Base-by-base conservation (phyloP, 1,140 invertebrate genomes). In the Sogatella furcifera region DNA sequence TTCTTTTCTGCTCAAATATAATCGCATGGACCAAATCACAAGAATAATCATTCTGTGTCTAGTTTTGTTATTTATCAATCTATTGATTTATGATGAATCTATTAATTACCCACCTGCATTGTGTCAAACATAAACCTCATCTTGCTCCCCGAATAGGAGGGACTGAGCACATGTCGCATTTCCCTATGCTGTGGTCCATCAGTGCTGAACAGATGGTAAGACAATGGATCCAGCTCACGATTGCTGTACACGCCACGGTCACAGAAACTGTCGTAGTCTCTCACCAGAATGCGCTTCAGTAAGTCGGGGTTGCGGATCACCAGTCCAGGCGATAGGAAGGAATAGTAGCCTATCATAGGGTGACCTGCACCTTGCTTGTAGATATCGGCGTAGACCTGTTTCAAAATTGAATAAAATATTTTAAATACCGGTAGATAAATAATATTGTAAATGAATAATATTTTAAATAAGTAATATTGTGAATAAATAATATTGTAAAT, bases 71-170 rank as follows among this genome's bases (percentile, higher is more conserved):
- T 28, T 28, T 4, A 28, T 28, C 24, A 28, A 2, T 28, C 6
- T 6, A 28, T 6, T 28, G 24, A 6, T 2, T 28, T 28, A 28
- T n/a, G 24, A 28, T 2, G 2, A 28, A 6, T 28, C 2, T 28
- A 28, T 28, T 2, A 28, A 28, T 2, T 28, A 38, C 5, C 11
- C 11, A 38, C 34, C 46, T 49, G 15, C 46, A 80, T 75, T 9
- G 73, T 73, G 53, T 73, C 69, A 65, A 78, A 80, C 78, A 80
- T 80, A 13, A 68, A 75, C 64, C 79, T 81, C 65, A 86, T 75
- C 69, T 84, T 84, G 6, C 77, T 77, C 0, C 77, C 77, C 22
- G 78, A 83, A 63, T 85, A 85, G 0, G 78, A 78, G 5, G 81
- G 80, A 44, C 78, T 81, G 28, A 84, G 71, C 59, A 82, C 78